Percentiles rank a stretch among this genome's conserved stretches.
These are phyloP conservation scores for Callorhinus ursinus DNA, from an alignment of 2,113 vertebrate species.

Conservation along the genomic window DNA sequence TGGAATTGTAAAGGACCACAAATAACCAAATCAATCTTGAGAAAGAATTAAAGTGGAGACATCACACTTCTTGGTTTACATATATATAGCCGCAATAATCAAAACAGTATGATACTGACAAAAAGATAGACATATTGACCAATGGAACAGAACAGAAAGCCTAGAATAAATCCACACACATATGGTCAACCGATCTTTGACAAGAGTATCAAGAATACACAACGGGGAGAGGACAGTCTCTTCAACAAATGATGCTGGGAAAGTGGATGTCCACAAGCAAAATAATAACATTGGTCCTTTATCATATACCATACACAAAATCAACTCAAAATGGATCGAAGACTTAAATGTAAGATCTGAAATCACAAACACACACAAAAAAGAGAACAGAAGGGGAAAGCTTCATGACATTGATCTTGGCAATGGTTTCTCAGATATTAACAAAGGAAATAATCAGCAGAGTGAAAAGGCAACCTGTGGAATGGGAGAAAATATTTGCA, in stretches of 20 bases:
- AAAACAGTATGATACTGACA: not conserved
- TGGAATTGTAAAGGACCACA: not conserved
- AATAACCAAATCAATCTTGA: not conserved
- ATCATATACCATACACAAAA: not conserved
- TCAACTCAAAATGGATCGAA: not conserved
- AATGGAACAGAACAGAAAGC: not conserved
- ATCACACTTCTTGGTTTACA: not conserved
- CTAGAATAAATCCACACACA: not conserved
- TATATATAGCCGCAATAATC: not conserved
- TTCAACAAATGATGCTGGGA: not conserved
- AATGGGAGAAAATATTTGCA: not conserved
- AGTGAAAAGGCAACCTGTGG: not conserved
- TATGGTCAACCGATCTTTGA: not conserved
- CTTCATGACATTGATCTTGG: not conserved
- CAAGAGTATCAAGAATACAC: not conserved
- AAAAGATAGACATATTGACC: not conserved
- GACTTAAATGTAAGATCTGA: not conserved
- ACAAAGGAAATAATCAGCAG: not conserved
- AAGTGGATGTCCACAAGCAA: not conserved
- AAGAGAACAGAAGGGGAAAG: not conserved
- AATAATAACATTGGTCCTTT: not conserved
- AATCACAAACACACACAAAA: not conserved
- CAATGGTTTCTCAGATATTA: not conserved
- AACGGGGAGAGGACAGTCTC: not conserved
- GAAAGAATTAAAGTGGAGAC: not conserved